Base-by-base conservation (phyloP, 2,113 vertebrate genomes). In the Lamprologus lemairii region DNA sequence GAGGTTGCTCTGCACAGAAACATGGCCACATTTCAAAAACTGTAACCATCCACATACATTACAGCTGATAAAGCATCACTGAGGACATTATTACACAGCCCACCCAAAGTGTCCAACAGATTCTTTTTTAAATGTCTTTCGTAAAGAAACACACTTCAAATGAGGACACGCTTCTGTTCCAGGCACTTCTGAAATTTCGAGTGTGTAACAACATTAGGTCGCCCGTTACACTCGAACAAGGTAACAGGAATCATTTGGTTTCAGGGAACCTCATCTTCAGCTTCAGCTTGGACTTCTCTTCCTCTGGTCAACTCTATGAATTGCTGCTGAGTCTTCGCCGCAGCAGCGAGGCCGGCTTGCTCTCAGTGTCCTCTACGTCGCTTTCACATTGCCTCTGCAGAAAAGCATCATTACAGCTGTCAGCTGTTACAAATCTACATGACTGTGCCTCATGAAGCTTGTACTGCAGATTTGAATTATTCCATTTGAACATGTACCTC, bases 331-430 rank as follows among this genome's bases (percentile, higher is more conserved):
- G 94, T 31, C 96, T 94, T 17, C 95, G 92, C 13, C 94, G 93
- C 53, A 96, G 68, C 53, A 97, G 89, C 1, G 94, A 94, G 0
- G 45, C 75, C 0, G 95, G 95, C 55, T 94, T 96, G 84, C 88
- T 94, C 7, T 95, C 93, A 0, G 87, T 88, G 75, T 96, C 96
- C 73, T 97, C 96, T 14, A 90, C 93, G 83, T 97, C 96, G 0
- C 97, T 97, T 88, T 97, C 97, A 51, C 96, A 96, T 80, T 95
- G 82, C 81, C 96, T 96, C 97, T 97, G 92, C 4, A 23, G 28
- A 57, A 80, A 35, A 88, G 7, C 11, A 28, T 31, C 12, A 16
- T 10, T 3, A 85, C 13, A 82, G 14, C 16, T 28, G 10, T 71
- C 7, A 84, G n/a, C 54, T 47, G 45, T 73, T 17, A 10, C 2